These are phyloP conservation scores for Myioborus miniatus DNA, from an alignment of 2,797 vertebrate genomes.

Conservation along the genomic window DNA sequence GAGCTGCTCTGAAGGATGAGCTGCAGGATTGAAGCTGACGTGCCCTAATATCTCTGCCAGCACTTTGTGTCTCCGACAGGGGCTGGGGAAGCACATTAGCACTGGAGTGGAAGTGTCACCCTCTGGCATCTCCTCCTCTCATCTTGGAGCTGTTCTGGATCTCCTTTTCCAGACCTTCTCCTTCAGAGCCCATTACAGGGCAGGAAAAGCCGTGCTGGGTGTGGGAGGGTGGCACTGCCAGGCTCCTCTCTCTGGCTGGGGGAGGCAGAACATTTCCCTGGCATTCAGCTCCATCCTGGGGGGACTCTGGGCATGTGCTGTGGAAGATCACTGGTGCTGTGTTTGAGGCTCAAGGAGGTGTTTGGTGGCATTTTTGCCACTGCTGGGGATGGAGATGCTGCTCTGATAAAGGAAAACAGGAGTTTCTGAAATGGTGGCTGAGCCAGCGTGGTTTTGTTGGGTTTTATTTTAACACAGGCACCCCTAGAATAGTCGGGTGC, in stretches of 20 bases:
- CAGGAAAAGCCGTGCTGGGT: neutral
- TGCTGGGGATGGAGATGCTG: fast-evolving
- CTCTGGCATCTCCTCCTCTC: slow-evolving; percentile 59
- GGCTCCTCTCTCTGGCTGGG: fast-evolving
- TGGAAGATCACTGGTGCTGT: fast-evolving
- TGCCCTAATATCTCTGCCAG: slow-evolving; percentile 51
- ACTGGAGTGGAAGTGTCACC: slow-evolving; percentile 56
- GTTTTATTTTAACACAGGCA: neutral
- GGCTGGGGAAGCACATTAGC: slow-evolving; percentile 43
- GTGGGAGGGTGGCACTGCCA: neutral
- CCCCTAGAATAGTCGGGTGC: neutral
- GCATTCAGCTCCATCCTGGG: fast-evolving
- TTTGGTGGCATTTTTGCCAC: neutral
- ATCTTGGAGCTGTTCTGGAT: slow-evolving; percentile 12
- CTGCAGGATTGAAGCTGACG: slow-evolving; percentile 49
- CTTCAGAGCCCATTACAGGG: neutral
- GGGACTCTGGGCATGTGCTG: fast-evolving
- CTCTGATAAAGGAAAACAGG: neutral
- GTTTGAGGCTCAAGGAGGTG: neutral
- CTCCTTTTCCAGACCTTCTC: slow-evolving; percentile 41
- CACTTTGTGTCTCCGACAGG: slow-evolving; percentile 10
- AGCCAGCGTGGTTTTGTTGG: neutral
- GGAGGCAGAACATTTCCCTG: neutral
- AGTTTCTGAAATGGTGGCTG: neutral
- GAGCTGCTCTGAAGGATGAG: slow-evolving; percentile 60